These are phyloP conservation scores for Tridacna crocea DNA, from an alignment of 2,888 invertebrate genomes.

Conservation along the genomic window DNA sequence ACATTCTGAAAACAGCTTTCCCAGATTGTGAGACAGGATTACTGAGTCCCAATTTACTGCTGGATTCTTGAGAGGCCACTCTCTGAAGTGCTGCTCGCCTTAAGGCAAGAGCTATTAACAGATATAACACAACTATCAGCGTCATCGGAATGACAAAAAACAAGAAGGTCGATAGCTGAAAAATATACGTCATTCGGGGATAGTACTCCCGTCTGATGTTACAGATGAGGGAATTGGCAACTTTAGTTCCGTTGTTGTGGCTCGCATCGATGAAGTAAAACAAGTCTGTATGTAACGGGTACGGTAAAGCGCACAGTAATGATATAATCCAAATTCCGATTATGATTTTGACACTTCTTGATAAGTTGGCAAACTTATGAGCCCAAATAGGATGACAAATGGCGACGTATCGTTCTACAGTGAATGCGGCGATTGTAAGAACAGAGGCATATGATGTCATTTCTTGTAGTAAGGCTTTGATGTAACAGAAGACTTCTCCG, in stretches of 20 bases:
- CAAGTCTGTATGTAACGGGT: constrained; percentile 78
- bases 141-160: constrained; percentile 92
- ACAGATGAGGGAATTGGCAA: constrained; percentile 76
- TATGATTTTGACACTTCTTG: constrained; percentile 91
- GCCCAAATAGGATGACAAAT: constrained; percentile 95
- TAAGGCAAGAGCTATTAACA: constrained; percentile 78
- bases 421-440: constrained; percentile 95
- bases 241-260: constrained; percentile 45
- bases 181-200: constrained; percentile 84
- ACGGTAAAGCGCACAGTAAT: constrained; percentile 88
- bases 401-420: constrained; percentile 94
- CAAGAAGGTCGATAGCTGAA: constrained; percentile 92
- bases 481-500: constrained; percentile 84
- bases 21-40: constrained; percentile 62
- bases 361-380: constrained; percentile 92
- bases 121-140: constrained; percentile 91
- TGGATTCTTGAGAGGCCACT: constrained; percentile 58
- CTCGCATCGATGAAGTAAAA: constrained; percentile 69
- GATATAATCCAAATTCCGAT: constrained; percentile 93
- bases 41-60: constrained; percentile 41
- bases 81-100: constrained; percentile 67
- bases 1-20: constrained; percentile 77
- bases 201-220: constrained; percentile 73
- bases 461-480: constrained; percentile 85
- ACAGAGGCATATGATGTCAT: constrained; percentile 95